phyloP scores from a whole-genome alignment of 2,888 invertebrate genomes.

The Venusia cambrica region DNA sequence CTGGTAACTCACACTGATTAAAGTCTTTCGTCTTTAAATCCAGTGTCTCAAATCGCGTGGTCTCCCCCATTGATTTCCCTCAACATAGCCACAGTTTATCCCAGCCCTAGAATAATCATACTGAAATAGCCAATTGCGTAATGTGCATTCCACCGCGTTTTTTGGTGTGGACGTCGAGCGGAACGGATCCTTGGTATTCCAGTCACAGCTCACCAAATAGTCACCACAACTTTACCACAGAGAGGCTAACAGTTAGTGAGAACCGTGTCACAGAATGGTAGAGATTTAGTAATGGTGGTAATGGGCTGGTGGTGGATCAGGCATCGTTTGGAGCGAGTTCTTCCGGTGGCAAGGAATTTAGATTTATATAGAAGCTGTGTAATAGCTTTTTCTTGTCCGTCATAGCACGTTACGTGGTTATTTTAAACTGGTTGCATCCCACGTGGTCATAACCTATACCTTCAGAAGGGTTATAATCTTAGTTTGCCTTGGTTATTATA shows the following conservation, averaged over 20 bases:
- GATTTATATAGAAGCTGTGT: constrained; percentile 12
- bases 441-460: too few relatives aligned
- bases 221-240: constrained; percentile 2
- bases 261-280: neutral
- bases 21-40: too few relatives aligned
- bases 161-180: constrained; percentile 57
- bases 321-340: constrained; percentile 13
- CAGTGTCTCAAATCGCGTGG: too few relatives aligned
- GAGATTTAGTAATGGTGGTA: constrained; percentile 11
- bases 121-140: constrained; percentile 41
- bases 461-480: too few relatives aligned
- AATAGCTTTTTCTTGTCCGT: constrained; percentile 10
- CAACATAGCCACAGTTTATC: constrained; percentile 7
- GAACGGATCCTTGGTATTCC: constrained; percentile 59
- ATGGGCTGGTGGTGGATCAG: constrained; percentile 17
- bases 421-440: too few relatives aligned
- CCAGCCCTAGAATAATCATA: constrained; percentile 15
- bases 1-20: too few relatives aligned
- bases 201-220: too few relatives aligned
- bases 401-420: too few relatives aligned
- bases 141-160: constrained; percentile 67
- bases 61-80: too few relatives aligned
- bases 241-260: constrained; percentile 10
- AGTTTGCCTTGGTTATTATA: too few relatives aligned
- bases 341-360: constrained; percentile 19